Evolutionary conservation across 2,113 vertebrate genomes (phyloP).

Genomic region (Paradisaea rubra): DNA sequence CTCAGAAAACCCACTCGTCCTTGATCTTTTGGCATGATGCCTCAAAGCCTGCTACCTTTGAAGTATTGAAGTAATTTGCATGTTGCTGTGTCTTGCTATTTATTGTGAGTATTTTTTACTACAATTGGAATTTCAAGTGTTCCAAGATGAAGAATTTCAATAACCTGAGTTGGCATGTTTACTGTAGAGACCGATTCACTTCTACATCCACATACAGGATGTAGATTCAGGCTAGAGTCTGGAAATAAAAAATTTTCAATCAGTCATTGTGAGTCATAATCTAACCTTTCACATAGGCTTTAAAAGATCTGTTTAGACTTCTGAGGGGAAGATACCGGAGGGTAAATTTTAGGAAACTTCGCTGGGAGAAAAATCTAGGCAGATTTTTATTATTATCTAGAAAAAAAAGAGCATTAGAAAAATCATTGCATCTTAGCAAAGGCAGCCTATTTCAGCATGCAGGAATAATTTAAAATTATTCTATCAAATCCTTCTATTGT

Average conservation of each 20-base stretch:
- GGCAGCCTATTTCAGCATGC: not conserved
- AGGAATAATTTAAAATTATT: not conserved
- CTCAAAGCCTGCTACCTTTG: not conserved
- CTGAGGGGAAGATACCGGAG: not conserved
- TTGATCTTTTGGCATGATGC: slow-evolving; percentile 3
- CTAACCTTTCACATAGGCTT: not conserved
- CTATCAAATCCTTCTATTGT: not conserved
- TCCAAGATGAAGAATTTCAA: not conserved
- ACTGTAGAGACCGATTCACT: not conserved
- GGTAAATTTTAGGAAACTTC: not conserved
- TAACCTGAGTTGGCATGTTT: not conserved
- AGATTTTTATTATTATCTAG: not conserved
- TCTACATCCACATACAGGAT: not conserved
- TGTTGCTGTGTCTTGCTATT: not conserved
- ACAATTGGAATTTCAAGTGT: not conserved
- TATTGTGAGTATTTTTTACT: not conserved
- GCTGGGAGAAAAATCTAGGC: not conserved
- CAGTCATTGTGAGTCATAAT: not conserved
- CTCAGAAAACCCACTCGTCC: not conserved
- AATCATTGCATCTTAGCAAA: not conserved
- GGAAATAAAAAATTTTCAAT: not conserved
- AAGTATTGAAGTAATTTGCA: not conserved
- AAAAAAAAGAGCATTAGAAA: not conserved
- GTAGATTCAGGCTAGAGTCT: not conserved
- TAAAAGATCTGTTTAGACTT: not conserved